Base-by-base conservation (phyloP, 2,888 invertebrate species). In the Diplolepis rosae region DNA sequence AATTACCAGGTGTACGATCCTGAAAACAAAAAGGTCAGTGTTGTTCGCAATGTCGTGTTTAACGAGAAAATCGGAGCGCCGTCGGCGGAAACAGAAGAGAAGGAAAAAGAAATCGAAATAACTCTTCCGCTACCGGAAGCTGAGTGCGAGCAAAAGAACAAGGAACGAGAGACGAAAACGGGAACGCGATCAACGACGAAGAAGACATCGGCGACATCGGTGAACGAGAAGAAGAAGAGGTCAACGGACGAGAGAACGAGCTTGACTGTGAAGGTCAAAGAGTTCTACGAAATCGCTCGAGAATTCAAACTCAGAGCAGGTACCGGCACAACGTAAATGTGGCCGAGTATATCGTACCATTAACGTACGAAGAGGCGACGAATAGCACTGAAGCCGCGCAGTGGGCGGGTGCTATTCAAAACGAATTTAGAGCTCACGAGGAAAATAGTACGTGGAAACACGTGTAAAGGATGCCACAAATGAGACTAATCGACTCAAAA, bases 1-100 rank as follows among this genome's bases (percentile, higher is more conserved):
- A 80, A 80, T 39, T 83, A 83, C 48, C 69, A 80, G 39, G 66
- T 83, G 5, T 83, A 77, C 76, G 73, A 79, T 52, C 77, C 75
- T 7, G 67, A 51, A 28, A 70, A 74, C 4, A 48, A 69, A 5
- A 77, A 78, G 66, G 66, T 80, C 3, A 42, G 71, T 22, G 71
- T 74, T 6, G 77, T 77, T 5, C 71, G 82, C 30, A 74, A 84
- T 72, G 82, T 82, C 13, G 70, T 75, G 9, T 83, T 83, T 66
- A 75, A 83, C 61, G 81, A 83, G 52, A 70, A 54, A 28, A 52
- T 68, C 22, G 66, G 39, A 56, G 39, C 45, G 48, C 6, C 45
- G 22, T 24, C 28, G 52, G 35, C 32, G 35, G 51, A n/a, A 70
- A 66, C 18, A 30, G 65, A 61, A 45, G 39, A 65, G 69, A 3